Evolutionary conservation across 2,113 vertebrate genomes (phyloP).

Genomic region (Symphodus melops): DNA sequence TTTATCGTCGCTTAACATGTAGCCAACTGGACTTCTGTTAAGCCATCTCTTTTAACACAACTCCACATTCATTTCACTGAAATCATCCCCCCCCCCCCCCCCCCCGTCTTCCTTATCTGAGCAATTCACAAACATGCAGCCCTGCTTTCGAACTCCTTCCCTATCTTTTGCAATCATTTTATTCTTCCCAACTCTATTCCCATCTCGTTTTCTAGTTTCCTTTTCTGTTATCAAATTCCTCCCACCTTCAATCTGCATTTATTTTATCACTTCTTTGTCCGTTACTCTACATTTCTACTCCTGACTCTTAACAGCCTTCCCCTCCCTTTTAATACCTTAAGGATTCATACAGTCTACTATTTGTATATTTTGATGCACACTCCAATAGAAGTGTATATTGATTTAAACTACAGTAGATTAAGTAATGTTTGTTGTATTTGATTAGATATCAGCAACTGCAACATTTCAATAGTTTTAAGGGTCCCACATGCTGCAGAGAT

Average conservation of each 20-base stretch:
- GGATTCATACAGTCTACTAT: neutral
- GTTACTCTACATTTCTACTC: neutral
- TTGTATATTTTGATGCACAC: conserved; percentile 10
- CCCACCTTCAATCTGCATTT: neutral
- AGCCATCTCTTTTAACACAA: neutral
- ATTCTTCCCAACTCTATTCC: neutral
- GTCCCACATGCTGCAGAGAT: neutral
- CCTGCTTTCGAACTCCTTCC: conserved; percentile 1
- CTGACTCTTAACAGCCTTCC: neutral
- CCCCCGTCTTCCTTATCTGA: conserved; percentile 12
- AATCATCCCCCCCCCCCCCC: neutral
- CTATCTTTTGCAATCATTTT: conserved; percentile 3
- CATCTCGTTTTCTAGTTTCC: neutral
- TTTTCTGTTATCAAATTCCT: neutral
- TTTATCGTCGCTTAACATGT: conserved; percentile 4
- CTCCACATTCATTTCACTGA: neutral
- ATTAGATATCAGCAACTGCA: neutral
- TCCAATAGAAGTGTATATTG: neutral
- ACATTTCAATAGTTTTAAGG: neutral
- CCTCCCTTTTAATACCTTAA: neutral
- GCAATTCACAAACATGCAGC: conserved; percentile 6
- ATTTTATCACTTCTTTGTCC: neutral
- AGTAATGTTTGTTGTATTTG: neutral
- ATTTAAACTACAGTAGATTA: neutral
- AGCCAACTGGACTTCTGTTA: neutral